A percentile compares a stretch with the other conserved stretches of the same genome.
These are phyloP conservation scores for Bembecia ichneumoniformis DNA, from an alignment of 2,888 invertebrate genomes.

Conservation along the genomic window DNA sequence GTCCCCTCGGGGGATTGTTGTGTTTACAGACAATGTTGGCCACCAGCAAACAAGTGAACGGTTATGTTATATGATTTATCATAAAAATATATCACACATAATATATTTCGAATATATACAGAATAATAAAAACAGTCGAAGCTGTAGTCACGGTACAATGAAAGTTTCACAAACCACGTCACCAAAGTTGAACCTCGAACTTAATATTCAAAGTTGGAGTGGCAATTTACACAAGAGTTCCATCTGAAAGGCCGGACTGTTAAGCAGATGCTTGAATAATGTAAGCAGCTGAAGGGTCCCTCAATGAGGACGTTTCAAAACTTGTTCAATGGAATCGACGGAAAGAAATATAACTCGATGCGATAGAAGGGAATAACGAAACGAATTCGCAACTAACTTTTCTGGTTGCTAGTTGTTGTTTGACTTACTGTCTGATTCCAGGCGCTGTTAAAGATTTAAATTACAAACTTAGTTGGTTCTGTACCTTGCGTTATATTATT, in stretches of 20 bases:
- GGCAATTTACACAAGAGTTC: constrained; percentile 44
- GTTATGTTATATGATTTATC: too few species aligned
- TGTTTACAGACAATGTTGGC: too few species aligned
- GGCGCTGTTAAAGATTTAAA: not conserved
- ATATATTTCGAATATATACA: not conserved
- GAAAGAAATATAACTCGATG: not conserved
- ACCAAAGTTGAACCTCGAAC: constrained; percentile 30
- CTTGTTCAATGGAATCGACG: not conserved
- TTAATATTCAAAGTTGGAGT: constrained; percentile 45
- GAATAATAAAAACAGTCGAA: not conserved
- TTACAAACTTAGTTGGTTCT: not conserved
- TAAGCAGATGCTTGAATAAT: constrained; percentile 39
- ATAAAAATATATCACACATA: too few species aligned
- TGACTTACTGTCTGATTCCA: not conserved
- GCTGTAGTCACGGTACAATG: not conserved
- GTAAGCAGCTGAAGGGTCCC: constrained; percentile 13
- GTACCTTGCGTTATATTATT: too few species aligned
- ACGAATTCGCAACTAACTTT: not conserved
- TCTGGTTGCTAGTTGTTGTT: not conserved
- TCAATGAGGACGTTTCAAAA: not conserved
- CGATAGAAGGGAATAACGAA: not conserved
- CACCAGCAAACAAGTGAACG: too few species aligned
- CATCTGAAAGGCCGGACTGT: constrained; percentile 29
- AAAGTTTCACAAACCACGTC: not conserved
- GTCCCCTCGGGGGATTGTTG: too few species aligned